Evolutionary conservation across 2,113 vertebrate species (phyloP).

Genomic region (Marcusenius ussheri): DNA sequence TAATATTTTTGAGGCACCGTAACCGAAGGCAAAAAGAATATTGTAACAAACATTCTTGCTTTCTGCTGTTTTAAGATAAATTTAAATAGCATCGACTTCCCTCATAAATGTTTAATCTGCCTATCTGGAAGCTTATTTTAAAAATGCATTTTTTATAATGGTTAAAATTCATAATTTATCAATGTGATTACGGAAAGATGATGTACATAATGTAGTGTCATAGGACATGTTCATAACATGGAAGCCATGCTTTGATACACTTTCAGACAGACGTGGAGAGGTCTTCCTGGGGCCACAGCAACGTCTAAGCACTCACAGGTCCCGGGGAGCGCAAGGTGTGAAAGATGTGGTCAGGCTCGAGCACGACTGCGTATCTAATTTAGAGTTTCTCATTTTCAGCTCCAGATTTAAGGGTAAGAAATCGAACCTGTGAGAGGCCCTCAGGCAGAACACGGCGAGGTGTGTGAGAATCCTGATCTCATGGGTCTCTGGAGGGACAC

Average conservation of each 20-base stretch:
- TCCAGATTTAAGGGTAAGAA: constrained; percentile 57
- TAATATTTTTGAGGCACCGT: background rate
- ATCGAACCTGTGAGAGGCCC: constrained; percentile 70
- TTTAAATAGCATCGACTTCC: background rate
- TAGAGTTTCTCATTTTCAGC: constrained; percentile 69
- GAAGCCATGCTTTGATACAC: background rate
- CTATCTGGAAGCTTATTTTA: background rate
- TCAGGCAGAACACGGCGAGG: constrained; percentile 62
- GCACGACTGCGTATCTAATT: constrained; percentile 66
- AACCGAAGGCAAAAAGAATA: background rate
- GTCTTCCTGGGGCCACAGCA: constrained; percentile 26
- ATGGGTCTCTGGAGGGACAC: constrained; percentile 1
- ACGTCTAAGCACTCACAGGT: constrained; percentile 49
- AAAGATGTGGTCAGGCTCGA: constrained; percentile 61
- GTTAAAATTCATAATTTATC: background rate
- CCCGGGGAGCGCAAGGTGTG: constrained; percentile 56
- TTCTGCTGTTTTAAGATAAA: background rate
- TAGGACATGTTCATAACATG: background rate
- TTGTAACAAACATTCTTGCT: background rate
- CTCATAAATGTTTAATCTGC: background rate
- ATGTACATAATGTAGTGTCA: background rate
- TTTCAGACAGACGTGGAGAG: background rate
- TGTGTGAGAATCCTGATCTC: constrained; percentile 63
- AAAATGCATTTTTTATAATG: background rate
- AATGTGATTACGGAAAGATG: background rate